phyloP scores from a whole-genome alignment of 2,888 invertebrate species.

The Eristalis tenax region DNA sequence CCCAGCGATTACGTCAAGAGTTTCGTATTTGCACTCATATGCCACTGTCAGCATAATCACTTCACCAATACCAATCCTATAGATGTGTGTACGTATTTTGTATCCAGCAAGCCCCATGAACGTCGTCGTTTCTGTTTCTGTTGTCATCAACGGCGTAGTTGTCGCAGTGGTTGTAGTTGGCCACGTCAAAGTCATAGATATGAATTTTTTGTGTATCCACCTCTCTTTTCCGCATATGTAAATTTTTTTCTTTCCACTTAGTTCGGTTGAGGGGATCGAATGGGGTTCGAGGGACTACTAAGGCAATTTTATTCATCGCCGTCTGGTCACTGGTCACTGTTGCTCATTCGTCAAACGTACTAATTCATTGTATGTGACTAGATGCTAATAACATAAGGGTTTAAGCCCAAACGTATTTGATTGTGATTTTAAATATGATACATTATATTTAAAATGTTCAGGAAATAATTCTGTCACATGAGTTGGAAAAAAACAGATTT shows the following conservation, averaged over 20 bases:
- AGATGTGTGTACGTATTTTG: background rate
- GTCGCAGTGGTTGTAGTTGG: conserved; percentile 51
- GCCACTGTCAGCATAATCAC: conserved; percentile 13
- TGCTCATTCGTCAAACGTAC: conserved; percentile 13
- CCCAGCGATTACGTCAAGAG: conserved; percentile 68
- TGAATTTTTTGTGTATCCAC: conserved; percentile 11
- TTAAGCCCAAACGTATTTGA: conserved; percentile 15
- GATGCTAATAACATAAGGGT: conserved; percentile 34
- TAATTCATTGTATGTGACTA: conserved; percentile 23
- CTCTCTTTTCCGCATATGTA: conserved; percentile 25
- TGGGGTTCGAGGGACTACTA: background rate
- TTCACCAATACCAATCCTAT: conserved; percentile 8
- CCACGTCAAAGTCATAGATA: conserved; percentile 71
- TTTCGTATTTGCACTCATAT: conserved; percentile 58
- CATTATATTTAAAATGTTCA: background rate
- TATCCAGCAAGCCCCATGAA: background rate
- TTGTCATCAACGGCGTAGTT: conserved; percentile 7
- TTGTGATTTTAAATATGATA: background rate
- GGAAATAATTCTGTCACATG: too few species aligned
- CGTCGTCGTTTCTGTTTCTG: conserved; percentile 20
- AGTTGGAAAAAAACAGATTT: too few species aligned
- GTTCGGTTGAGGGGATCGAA: background rate
- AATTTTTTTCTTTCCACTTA: conserved; percentile 14
- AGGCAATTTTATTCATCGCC: conserved; percentile 9
- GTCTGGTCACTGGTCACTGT: background rate